Conservation (phyloP, 1,140 invertebrate genomes). For the Plectrocnemia conspersa region DNA sequence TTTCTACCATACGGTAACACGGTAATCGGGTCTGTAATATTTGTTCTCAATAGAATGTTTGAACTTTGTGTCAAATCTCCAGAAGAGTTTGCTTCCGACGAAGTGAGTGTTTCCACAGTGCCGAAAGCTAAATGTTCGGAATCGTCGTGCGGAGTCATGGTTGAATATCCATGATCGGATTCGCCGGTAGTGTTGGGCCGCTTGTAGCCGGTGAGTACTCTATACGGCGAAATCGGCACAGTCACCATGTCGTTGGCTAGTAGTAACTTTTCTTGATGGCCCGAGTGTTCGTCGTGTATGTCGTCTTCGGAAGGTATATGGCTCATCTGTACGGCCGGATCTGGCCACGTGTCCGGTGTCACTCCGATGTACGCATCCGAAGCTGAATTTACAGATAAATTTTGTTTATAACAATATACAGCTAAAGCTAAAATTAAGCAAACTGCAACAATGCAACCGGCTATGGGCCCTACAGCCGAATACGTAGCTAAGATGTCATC, state of each 20-base stretch:
- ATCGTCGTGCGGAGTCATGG: slow-evolving; percentile 90
- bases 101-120: slow-evolving; percentile 56
- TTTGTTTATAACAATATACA: slow-evolving; percentile 62
- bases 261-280: slow-evolving; percentile 58
- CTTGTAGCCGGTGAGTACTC: slow-evolving; percentile 76
- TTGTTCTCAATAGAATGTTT: background rate
- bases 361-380: slow-evolving; percentile 52
- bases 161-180: slow-evolving; percentile 91
- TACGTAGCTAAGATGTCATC: slow-evolving; percentile 53
- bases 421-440: slow-evolving; percentile 58
- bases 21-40: slow-evolving; percentile 44
- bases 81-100: slow-evolving; percentile 51
- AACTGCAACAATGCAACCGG: slow-evolving; percentile 58
- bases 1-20: slow-evolving; percentile 54
- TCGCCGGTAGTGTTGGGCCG: slow-evolving; percentile 75
- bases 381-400: slow-evolving; percentile 52
- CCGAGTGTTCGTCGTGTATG: slow-evolving; percentile 44
- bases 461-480: slow-evolving; percentile 59
- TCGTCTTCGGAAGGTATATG: slow-evolving; percentile 44
- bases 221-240: slow-evolving; percentile 79
- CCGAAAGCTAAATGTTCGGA: slow-evolving; percentile 73
- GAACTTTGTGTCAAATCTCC: slow-evolving; percentile 41
- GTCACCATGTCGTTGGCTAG: slow-evolving; percentile 51
- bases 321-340: slow-evolving; percentile 47
- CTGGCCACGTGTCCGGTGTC: slow-evolving; percentile 47